Percentiles rank a stretch among this genome's conserved stretches.
phyloP scores from a whole-genome alignment of 2,797 vertebrate species.

The Micropoecilia bifurca region DNA sequence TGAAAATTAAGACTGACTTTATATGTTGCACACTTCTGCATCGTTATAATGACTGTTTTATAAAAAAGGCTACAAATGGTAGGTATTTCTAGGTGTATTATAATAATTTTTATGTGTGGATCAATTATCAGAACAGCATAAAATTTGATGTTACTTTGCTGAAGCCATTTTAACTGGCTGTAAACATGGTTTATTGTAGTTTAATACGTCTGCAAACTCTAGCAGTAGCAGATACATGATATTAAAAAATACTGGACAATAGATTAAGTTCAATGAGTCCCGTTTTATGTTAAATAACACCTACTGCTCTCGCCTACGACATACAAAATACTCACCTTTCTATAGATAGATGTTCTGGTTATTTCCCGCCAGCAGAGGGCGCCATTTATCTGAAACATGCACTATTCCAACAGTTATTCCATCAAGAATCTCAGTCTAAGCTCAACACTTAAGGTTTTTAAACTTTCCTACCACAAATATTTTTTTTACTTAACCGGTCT shows the following conservation, averaged over 20 bases:
- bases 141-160: background rate
- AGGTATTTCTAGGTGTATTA: background rate
- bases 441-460: background rate
- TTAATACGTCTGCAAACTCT: background rate
- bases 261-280: background rate
- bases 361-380: background rate
- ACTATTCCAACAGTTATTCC: too few relatives aligned
- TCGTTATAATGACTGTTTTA: background rate
- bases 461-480: background rate
- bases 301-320: background rate
- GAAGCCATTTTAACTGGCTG: background rate
- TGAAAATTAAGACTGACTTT: background rate
- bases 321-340: background rate
- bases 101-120: background rate
- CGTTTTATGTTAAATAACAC: background rate
- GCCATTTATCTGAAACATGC: background rate
- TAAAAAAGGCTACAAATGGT: background rate
- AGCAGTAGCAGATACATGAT: background rate
- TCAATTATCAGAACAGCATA: background rate
- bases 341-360: background rate
- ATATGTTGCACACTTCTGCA: background rate
- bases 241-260: background rate
- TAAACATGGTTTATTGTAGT: background rate
- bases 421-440: too few relatives aligned
- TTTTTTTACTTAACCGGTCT: background rate